These are phyloP conservation scores for Spizaetus ornatus DNA, from an alignment of 2,113 vertebrate species.

Conservation along the genomic window DNA sequence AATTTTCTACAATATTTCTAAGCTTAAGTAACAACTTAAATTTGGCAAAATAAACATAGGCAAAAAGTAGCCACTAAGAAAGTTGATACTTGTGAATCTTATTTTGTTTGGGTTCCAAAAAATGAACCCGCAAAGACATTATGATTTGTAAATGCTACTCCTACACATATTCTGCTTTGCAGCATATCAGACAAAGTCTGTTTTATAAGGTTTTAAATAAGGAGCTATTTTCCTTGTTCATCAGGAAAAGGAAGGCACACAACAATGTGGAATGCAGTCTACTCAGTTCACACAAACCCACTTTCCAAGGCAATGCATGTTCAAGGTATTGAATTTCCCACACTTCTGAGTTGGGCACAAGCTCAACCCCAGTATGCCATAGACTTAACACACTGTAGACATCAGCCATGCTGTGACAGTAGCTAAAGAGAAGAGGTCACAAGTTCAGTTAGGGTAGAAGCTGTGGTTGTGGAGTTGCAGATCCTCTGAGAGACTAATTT, in stretches of 20 bases:
- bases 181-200: neutral
- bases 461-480: neutral
- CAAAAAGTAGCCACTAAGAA: neutral
- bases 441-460: neutral
- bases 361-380: neutral
- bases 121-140: neutral
- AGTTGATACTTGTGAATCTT: neutral
- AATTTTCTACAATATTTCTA: neutral
- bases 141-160: neutral
- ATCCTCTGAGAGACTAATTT: neutral
- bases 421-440: neutral
- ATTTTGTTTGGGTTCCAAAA: neutral
- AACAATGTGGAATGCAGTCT: neutral
- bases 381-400: neutral
- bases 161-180: neutral
- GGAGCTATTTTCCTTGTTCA: neutral
- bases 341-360: neutral
- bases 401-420: neutral
- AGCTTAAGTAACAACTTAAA: neutral
- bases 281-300: neutral
- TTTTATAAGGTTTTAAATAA: neutral
- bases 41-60: neutral
- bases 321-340: neutral
- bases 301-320: neutral
- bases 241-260: neutral